Conservation (phyloP, 2,888 invertebrate genomes). For the Loripinus fragilis region DNA sequence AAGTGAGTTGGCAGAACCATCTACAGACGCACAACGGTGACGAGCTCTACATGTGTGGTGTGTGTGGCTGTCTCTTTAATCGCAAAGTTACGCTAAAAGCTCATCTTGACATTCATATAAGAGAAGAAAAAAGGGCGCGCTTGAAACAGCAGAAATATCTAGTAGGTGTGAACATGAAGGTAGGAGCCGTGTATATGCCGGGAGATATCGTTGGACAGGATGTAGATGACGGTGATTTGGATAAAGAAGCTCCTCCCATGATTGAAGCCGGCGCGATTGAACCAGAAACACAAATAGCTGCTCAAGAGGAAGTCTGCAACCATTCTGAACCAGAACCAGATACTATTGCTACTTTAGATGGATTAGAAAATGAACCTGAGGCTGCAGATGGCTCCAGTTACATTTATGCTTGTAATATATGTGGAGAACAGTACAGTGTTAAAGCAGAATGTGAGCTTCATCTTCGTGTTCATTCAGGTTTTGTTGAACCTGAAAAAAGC, state of each 20-base stretch:
- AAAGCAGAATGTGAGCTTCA: conserved; percentile 60
- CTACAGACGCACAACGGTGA: conserved; percentile 54
- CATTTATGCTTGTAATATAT: conserved; percentile 62
- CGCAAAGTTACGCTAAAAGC: conserved; percentile 44
- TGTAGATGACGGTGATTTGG: conserved; percentile 4
- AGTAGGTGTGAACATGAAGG: conserved; percentile 42
- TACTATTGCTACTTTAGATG: not conserved
- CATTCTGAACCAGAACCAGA: conserved; percentile 1
- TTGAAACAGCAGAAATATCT: conserved; percentile 36
- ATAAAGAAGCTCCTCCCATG: not conserved
- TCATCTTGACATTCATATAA: conserved; percentile 52
- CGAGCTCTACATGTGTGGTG: conserved; percentile 60
- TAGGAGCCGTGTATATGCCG: conserved; percentile 57
- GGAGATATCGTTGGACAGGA: conserved; percentile 53
- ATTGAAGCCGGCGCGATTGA: not conserved
- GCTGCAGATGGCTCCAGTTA: conserved; percentile 29
- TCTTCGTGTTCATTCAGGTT: conserved; percentile 46
- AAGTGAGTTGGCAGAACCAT: conserved; percentile 59
- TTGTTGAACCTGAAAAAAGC: not conserved
- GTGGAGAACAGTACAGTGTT: conserved; percentile 55
- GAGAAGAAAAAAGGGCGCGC: conserved; percentile 52
- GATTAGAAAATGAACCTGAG: conserved; percentile 36
- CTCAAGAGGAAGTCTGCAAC: not conserved
- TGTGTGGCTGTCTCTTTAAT: conserved; percentile 53
- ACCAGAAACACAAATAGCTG: conserved; percentile 2